These are phyloP conservation scores for Leptogaster cylindrica DNA, from an alignment of 2,888 invertebrate species.

Conservation along the genomic window DNA sequence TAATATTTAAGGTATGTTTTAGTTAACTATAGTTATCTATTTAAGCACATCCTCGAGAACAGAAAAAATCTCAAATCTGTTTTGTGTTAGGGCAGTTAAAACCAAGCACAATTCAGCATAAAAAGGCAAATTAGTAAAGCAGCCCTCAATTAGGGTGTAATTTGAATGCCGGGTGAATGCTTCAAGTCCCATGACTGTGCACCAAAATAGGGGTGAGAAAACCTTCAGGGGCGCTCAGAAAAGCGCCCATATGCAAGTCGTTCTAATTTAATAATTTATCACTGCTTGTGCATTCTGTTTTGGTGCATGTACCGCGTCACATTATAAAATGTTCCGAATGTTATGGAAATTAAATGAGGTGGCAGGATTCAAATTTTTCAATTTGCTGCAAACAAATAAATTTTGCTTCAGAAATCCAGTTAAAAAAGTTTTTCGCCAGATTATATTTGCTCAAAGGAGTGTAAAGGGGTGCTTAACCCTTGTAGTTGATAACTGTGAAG, in stretches of 20 bases:
- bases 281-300: slow-evolving; percentile 8
- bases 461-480: slow-evolving; percentile 46
- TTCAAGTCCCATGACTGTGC: neutral
- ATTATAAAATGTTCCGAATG: slow-evolving; percentile 23
- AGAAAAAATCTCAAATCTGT: no score
- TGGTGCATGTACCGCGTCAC: neutral
- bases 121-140: slow-evolving; percentile 50
- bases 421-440: slow-evolving; percentile 36
- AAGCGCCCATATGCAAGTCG: slow-evolving; percentile 42
- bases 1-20: no score
- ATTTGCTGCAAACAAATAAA: slow-evolving; percentile 44
- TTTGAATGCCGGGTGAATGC: neutral
- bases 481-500: slow-evolving; percentile 23
- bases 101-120: slow-evolving; percentile 33
- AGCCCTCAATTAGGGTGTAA: slow-evolving; percentile 47
- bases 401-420: slow-evolving; percentile 36
- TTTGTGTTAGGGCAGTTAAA: no score
- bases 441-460: slow-evolving; percentile 45
- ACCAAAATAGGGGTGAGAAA: slow-evolving; percentile 46
- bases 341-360: slow-evolving; percentile 51
- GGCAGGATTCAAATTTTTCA: slow-evolving; percentile 51
- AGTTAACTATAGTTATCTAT: no score
- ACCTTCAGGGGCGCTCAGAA: slow-evolving; percentile 20
- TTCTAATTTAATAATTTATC: slow-evolving; percentile 40
- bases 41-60: no score